Percentiles rank a stretch among this genome's conserved stretches.
phyloP scores from a whole-genome alignment of 2,888 invertebrate species.

The Epirrita christyi region DNA sequence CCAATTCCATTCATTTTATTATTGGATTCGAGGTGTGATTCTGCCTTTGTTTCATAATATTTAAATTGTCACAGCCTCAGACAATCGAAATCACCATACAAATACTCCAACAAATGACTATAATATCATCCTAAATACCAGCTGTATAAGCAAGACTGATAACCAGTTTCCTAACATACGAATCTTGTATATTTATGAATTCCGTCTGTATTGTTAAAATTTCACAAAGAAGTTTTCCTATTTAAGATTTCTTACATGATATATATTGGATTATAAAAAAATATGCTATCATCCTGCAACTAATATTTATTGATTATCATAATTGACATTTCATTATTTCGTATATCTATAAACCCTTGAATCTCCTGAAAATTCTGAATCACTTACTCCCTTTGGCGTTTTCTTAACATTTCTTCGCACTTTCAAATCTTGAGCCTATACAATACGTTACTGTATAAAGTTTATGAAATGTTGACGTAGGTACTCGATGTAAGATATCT shows the following conservation, averaged over 20 bases:
- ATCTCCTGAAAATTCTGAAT: conserved; percentile 23
- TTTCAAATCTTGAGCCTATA: conserved; percentile 16
- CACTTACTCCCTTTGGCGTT: conserved; percentile 36
- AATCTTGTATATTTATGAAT: neutral
- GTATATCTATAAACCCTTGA: conserved; percentile 15
- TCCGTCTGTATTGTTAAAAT: neutral
- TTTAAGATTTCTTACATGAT: neutral
- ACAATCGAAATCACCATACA: neutral
- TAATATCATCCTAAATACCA: neutral
- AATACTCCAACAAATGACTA: neutral
- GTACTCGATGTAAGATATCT: conserved; percentile 33
- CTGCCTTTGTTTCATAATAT: neutral
- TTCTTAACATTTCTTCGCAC: conserved; percentile 22
- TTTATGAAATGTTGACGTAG: conserved; percentile 35
- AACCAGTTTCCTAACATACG: conserved; percentile 4
- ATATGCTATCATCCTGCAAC: neutral
- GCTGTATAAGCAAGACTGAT: conserved; percentile 12
- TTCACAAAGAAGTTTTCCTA: neutral
- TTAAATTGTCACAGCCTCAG: neutral
- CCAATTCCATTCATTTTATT: neutral
- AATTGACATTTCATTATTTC: neutral
- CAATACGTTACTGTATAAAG: conserved; percentile 21
- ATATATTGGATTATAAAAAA: neutral
- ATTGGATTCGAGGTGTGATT: neutral
- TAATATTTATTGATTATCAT: neutral